A percentile compares a stretch with the other conserved stretches of the same genome.
Evolutionary conservation across 2,888 invertebrate genomes (phyloP).

Genomic region (Caenorhabditis virilis): DNA sequence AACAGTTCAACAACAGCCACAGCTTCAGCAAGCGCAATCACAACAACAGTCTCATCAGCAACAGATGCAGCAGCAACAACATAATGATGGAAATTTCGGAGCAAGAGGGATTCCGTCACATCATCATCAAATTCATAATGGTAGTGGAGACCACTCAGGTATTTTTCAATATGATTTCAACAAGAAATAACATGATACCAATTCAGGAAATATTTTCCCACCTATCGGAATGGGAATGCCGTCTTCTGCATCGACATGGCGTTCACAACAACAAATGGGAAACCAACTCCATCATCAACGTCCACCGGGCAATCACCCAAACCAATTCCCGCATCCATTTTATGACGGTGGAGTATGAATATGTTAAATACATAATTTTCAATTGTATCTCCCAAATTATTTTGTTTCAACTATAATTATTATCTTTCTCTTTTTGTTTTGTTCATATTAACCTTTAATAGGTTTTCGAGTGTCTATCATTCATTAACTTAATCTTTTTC

Average conservation of each 20-base stretch:
- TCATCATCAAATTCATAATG: neutral
- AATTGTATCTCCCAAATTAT: too few relatives aligned
- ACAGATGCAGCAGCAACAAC: slow-evolving; percentile 17
- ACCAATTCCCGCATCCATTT: slow-evolving; percentile 20
- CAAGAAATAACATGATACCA: too few relatives aligned
- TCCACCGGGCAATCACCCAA: slow-evolving; percentile 17
- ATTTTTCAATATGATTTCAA: neutral
- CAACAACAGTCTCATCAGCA: slow-evolving; percentile 26
- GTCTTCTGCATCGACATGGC: neutral
- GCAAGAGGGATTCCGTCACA: neutral
- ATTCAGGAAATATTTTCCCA: too few relatives aligned
- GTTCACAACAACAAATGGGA: neutral
- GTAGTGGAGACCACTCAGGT: slow-evolving; percentile 1
- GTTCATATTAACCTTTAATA: too few relatives aligned
- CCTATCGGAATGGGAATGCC: neutral
- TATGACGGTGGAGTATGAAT: slow-evolving; percentile 24
- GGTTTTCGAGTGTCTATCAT: too few relatives aligned
- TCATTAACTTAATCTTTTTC: too few relatives aligned
- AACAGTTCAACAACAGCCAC: slow-evolving; percentile 8
- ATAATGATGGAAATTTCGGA: neutral
- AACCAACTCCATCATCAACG: slow-evolving; percentile 19
- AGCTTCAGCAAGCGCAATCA: slow-evolving; percentile 3
- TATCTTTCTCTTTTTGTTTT: too few relatives aligned
- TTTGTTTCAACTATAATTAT: too few relatives aligned
- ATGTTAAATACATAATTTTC: too few relatives aligned